phyloP scores from a whole-genome alignment of 2,113 vertebrate species.

The Syngnathus floridae region DNA sequence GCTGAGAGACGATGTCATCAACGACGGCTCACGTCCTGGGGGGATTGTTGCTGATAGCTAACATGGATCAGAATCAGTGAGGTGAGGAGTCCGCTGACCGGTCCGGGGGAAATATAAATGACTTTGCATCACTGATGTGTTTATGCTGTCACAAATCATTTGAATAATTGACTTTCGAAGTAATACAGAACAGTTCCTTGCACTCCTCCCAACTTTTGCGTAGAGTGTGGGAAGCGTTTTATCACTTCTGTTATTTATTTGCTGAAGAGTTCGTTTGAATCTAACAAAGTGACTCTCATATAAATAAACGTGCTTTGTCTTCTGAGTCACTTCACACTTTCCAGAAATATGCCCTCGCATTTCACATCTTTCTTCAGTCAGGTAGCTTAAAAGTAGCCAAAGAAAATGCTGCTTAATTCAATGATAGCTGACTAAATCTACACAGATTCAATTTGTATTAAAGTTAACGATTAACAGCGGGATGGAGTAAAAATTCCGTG shows the following conservation, averaged over 20 bases:
- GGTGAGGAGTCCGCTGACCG: conserved; percentile 12
- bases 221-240: background rate
- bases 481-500: background rate
- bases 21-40: conserved; percentile 41
- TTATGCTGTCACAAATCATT: background rate
- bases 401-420: background rate
- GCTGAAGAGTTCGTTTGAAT: background rate
- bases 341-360: background rate
- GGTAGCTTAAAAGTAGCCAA: background rate
- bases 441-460: background rate
- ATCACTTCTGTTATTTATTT: background rate
- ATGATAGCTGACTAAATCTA: background rate
- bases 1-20: conserved; percentile 68
- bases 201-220: background rate
- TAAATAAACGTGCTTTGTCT: background rate
- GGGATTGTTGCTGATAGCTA: conserved; percentile 42
- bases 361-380: background rate
- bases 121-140: background rate
- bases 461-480: background rate
- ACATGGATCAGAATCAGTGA: conserved; percentile 44
- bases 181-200: background rate
- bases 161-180: background rate
- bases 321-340: background rate
- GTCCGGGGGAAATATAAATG: conserved; percentile 16
- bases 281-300: background rate